These are phyloP conservation scores for Rhyacichthys aspro DNA, from an alignment of 2,797 vertebrate genomes.

Conservation along the genomic window DNA sequence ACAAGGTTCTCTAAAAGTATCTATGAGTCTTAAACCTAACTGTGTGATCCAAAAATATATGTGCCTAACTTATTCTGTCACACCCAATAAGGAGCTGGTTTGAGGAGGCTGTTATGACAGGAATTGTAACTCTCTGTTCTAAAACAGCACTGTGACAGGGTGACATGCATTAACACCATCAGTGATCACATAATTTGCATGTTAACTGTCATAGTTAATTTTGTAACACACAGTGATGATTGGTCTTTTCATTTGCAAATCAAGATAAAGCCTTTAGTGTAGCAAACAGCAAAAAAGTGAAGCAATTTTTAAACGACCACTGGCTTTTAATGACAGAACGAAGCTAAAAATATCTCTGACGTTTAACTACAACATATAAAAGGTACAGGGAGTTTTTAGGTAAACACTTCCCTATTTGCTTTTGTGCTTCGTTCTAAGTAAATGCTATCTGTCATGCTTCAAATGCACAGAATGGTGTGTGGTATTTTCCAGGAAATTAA, in stretches of 20 bases:
- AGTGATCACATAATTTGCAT: constrained; percentile 11
- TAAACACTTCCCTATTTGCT: too few species aligned
- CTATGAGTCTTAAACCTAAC: too few species aligned
- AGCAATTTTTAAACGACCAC: not conserved
- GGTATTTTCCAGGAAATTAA: constrained; percentile 5
- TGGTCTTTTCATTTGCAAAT: not conserved
- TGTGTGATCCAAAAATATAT: too few species aligned
- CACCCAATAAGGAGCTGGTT: too few species aligned
- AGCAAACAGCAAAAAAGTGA: not conserved
- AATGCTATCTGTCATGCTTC: not conserved
- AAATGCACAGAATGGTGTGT: not conserved
- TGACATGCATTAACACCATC: not conserved
- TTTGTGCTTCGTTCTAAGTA: too few species aligned
- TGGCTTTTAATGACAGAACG: not conserved
- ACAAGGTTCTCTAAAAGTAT: not conserved
- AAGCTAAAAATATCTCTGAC: not conserved
- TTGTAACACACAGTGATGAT: not conserved
- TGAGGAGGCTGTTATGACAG: too few species aligned
- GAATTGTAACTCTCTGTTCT: not conserved
- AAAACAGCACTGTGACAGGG: not conserved
- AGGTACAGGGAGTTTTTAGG: not conserved
- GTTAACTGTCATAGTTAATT: not conserved
- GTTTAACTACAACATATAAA: not conserved
- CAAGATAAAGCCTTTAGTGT: not conserved
- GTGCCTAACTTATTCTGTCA: too few species aligned